These are phyloP conservation scores for Spisula solida DNA, from an alignment of 2,888 invertebrate genomes.

Conservation along the genomic window DNA sequence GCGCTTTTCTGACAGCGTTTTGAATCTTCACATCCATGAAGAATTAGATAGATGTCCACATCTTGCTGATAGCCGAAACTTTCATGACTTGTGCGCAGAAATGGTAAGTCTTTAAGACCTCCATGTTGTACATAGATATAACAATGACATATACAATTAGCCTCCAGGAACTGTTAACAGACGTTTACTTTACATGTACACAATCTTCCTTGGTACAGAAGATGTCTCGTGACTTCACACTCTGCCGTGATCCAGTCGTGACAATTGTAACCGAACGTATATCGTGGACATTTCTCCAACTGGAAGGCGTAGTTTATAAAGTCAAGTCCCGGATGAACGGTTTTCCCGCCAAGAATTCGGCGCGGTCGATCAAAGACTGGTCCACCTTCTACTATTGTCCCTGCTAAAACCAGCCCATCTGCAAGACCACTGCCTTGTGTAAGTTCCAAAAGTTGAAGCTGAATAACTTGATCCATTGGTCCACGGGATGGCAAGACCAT, in stretches of 20 bases:
- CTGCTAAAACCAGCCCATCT: conserved; percentile 66
- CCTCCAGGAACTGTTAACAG: conserved; percentile 30
- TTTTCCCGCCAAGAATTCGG: conserved; percentile 63
- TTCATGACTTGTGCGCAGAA: too few species aligned
- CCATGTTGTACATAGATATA: not conserved
- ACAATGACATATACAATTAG: not conserved
- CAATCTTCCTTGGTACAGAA: conserved; percentile 45
- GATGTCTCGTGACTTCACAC: conserved; percentile 64
- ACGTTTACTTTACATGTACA: conserved; percentile 68
- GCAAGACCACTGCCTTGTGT: conserved; percentile 47
- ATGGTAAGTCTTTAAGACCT: too few species aligned
- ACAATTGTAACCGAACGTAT: conserved; percentile 60
- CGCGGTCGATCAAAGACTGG: conserved; percentile 62
- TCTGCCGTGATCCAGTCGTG: conserved; percentile 50
- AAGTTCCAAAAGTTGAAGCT: conserved; percentile 50
- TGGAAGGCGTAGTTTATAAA: conserved; percentile 36
- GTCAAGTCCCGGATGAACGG: conserved; percentile 55
- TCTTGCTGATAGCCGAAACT: too few species aligned
- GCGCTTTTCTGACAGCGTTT: too few species aligned
- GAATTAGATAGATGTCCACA: too few species aligned
- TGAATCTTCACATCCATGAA: too few species aligned
- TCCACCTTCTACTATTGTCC: conserved; percentile 69
- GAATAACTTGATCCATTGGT: conserved; percentile 57
- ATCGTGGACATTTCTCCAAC: conserved; percentile 57
- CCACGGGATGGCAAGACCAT: not conserved